Percentiles rank a stretch among this genome's conserved stretches.
Evolutionary conservation across 1,140 invertebrate species (phyloP).

Genomic region (Octopus sinensis): DNA sequence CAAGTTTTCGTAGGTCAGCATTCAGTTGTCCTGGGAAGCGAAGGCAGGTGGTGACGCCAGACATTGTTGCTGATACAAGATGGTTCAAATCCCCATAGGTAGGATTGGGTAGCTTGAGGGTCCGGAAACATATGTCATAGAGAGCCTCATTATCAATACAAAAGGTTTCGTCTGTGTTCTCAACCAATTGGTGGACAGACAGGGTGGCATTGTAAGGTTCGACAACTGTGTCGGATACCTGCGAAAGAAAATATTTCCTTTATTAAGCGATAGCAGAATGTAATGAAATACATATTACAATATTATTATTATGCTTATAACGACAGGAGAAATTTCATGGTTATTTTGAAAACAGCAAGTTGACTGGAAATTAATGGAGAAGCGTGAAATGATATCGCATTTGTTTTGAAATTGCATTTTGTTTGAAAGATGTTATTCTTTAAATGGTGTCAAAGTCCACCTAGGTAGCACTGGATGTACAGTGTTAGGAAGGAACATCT

Average conservation of each 20-base stretch:
- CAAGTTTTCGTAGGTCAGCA: slow-evolving; percentile 77
- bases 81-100: slow-evolving; percentile 57
- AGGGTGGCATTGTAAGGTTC: slow-evolving; percentile 65
- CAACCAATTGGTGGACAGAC: slow-evolving; percentile 73
- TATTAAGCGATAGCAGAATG: too few species aligned
- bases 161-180: slow-evolving; percentile 69
- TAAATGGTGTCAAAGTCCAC: too few species aligned
- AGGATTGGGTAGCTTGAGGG: slow-evolving; percentile 68
- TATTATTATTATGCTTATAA: too few species aligned
- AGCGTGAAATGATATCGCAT: too few species aligned
- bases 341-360: too few species aligned
- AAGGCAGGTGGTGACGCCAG: slow-evolving; percentile 75
- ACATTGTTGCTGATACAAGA: slow-evolving; percentile 71
- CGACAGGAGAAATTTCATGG: too few species aligned
- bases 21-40: slow-evolving; percentile 73
- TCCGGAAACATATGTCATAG: slow-evolving; percentile 60
- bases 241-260: neutral
- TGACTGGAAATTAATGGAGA: too few species aligned
- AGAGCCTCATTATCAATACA: slow-evolving; percentile 58
- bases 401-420: too few species aligned
- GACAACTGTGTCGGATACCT: slow-evolving; percentile 61
- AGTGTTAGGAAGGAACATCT: too few species aligned
- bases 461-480: too few species aligned
- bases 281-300: too few species aligned
- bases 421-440: too few species aligned